These are phyloP conservation scores for Eumerus sabulonum DNA, from an alignment of 2,888 invertebrate species.

Conservation along the genomic window DNA sequence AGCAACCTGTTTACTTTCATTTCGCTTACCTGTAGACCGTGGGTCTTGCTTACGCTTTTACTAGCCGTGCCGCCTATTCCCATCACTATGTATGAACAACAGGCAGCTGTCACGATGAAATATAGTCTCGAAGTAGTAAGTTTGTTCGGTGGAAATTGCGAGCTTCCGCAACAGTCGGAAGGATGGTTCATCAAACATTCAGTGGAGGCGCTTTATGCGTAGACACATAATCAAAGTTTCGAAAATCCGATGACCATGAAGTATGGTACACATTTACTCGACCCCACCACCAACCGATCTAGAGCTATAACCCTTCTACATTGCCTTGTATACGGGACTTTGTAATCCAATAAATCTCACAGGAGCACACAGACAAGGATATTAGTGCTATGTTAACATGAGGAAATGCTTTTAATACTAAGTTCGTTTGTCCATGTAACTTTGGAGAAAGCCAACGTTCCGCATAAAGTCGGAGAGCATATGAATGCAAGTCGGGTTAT, in stretches of 20 bases:
- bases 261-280: too few relatives aligned
- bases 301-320: neutral
- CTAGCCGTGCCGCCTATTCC: slow-evolving; percentile 7
- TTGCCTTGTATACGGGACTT: slow-evolving; percentile 16
- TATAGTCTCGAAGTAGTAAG: slow-evolving; percentile 28
- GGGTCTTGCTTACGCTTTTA: neutral
- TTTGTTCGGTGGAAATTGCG: slow-evolving; percentile 34
- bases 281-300: too few relatives aligned
- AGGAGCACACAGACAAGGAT: slow-evolving; percentile 29
- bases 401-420: slow-evolving; percentile 56
- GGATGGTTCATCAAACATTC: slow-evolving; percentile 40
- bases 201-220: slow-evolving; percentile 28
- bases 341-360: slow-evolving; percentile 59
- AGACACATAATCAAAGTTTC: slow-evolving; percentile 29
- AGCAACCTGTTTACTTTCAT: slow-evolving; percentile 19
- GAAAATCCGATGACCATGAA: slow-evolving; percentile 28
- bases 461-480: neutral
- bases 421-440: slow-evolving; percentile 45
- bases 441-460: slow-evolving; percentile 7
- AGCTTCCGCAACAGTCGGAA: slow-evolving; percentile 8
- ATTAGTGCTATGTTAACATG: slow-evolving; percentile 64
- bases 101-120: slow-evolving; percentile 47
- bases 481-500: neutral
- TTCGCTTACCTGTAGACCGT: slow-evolving; percentile 34
- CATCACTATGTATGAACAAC: neutral